Percentiles rank a stretch among this genome's conserved stretches.
Conservation (phyloP, 2,888 invertebrate genomes). For the Tenthredo notha region DNA sequence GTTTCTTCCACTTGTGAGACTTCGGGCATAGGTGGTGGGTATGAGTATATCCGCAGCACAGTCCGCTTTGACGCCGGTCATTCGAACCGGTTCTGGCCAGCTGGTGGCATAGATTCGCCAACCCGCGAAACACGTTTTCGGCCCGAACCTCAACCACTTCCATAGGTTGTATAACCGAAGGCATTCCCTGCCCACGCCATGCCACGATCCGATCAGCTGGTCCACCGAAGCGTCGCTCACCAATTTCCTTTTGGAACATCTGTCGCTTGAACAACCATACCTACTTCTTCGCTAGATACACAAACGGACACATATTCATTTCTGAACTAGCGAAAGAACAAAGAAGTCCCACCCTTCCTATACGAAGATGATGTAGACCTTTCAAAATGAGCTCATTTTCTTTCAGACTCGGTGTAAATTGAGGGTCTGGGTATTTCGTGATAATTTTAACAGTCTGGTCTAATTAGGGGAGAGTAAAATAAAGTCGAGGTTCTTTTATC, state of each 20-base stretch:
- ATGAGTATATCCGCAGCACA: neutral
- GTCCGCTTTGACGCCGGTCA: constrained; percentile 10
- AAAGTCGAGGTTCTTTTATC: neutral
- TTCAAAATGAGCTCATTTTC: neutral
- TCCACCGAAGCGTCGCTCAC: neutral
- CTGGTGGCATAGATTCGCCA: constrained; percentile 47
- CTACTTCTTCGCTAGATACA: neutral
- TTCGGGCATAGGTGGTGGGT: neutral
- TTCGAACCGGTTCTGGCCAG: constrained; percentile 46
- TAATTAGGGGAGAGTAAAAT: neutral
- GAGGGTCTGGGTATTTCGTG: neutral
- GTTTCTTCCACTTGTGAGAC: neutral
- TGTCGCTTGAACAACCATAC: neutral
- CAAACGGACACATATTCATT: neutral
- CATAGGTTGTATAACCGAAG: constrained; percentile 41
- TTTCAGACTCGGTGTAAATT: neutral
- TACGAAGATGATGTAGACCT: neutral
- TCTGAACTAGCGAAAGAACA: neutral
- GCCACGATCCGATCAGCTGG: constrained; percentile 17
- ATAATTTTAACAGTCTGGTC: neutral
- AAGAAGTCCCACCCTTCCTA: neutral
- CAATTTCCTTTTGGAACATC: neutral
- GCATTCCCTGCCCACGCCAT: constrained; percentile 39
- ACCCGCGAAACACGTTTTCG: constrained; percentile 45
- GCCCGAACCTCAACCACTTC: constrained; percentile 34